Conservation (phyloP, 1,140 invertebrate genomes). For the Mactra quadrangularis region DNA sequence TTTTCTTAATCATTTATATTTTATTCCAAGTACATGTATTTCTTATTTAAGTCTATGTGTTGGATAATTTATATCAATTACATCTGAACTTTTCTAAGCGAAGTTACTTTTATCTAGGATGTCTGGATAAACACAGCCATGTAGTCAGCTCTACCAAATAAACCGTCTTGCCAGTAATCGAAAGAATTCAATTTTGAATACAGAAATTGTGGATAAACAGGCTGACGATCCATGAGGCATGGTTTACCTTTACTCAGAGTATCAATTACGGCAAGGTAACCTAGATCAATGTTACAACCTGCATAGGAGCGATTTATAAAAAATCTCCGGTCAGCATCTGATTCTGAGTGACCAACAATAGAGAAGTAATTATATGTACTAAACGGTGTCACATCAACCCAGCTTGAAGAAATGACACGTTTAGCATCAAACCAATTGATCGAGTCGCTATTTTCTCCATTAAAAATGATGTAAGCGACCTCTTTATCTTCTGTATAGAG, state of each 20-base stretch:
- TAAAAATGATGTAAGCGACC: slow-evolving; percentile 25
- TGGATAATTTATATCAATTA: no score
- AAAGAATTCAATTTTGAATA: slow-evolving; percentile 34
- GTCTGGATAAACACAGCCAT: slow-evolving; percentile 32
- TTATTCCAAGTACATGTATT: no score
- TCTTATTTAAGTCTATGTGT: no score
- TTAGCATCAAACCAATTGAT: not conserved
- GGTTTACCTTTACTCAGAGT: no score
- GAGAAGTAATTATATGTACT: not conserved
- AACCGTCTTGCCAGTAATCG: slow-evolving; percentile 32
- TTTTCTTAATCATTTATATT: no score
- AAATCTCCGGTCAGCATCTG: no score
- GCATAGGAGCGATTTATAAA: slow-evolving; percentile 26
- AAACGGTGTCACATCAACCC: not conserved
- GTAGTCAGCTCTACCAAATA: slow-evolving; percentile 33
- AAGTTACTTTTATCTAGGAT: no score
- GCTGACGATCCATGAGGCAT: slow-evolving; percentile 25
- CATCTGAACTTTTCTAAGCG: no score
- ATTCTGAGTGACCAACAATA: no score
- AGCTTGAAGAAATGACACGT: not conserved
- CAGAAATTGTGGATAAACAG: slow-evolving; percentile 32
- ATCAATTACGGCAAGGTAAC: slow-evolving; percentile 9
- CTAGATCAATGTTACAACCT: slow-evolving; percentile 24
- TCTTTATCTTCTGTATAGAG: not conserved
- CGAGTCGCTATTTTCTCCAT: not conserved